Conservation (phyloP, 2,797 vertebrate genomes). For the Myotis findleyi region DNA sequence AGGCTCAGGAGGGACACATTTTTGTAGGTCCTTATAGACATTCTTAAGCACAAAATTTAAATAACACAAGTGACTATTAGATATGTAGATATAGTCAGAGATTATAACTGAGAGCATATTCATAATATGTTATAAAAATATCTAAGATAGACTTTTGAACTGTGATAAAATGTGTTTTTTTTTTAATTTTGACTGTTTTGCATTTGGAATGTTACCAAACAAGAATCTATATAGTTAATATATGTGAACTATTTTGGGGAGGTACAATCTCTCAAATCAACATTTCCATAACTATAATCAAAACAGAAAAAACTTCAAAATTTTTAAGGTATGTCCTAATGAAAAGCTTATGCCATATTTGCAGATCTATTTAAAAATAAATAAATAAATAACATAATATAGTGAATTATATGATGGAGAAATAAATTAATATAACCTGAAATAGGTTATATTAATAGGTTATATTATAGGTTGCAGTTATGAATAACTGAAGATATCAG, state of each 20-base stretch:
- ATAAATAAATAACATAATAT: background rate
- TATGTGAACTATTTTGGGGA: background rate
- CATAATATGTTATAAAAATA: background rate
- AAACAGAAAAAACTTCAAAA: background rate
- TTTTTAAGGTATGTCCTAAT: conserved; percentile 25
- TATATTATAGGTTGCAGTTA: background rate
- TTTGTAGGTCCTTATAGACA: background rate
- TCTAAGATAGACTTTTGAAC: background rate
- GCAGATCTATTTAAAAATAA: conserved; percentile 13
- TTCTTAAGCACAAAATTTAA: conserved; percentile 4
- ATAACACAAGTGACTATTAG: background rate
- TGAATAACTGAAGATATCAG: background rate
- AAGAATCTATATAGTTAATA: background rate
- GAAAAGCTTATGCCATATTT: background rate
- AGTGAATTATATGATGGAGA: background rate
- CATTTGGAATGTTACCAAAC: background rate
- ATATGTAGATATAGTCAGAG: background rate
- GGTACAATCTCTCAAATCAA: background rate
- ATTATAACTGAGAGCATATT: conserved; percentile 4
- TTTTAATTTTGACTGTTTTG: background rate
- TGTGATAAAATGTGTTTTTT: conserved; percentile 23
- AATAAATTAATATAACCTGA: background rate
- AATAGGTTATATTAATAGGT: background rate
- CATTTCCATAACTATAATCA: background rate
- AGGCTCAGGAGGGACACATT: background rate